Conservation (phyloP, 2,113 vertebrate genomes). For the Neogale vison region DNA sequence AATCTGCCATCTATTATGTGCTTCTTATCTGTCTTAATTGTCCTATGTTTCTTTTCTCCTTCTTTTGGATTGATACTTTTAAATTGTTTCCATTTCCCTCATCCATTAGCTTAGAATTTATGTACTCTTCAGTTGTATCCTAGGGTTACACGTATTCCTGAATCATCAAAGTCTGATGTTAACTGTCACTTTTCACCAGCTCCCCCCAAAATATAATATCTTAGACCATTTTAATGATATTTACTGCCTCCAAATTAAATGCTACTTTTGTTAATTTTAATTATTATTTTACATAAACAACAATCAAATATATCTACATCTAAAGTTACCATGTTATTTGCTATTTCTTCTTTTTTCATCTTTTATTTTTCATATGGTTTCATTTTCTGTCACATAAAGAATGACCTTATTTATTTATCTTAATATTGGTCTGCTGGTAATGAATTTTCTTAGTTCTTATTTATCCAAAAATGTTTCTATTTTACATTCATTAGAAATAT, state of each 20-base stretch:
- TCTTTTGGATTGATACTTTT: neutral
- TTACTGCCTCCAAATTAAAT: neutral
- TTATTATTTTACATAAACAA: neutral
- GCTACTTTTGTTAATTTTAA: neutral
- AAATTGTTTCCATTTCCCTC: neutral
- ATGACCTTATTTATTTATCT: neutral
- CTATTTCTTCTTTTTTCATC: neutral
- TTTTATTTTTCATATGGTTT: neutral
- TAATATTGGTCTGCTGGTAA: neutral
- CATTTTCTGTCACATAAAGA: neutral
- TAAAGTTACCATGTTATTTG: neutral
- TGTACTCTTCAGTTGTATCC: neutral
- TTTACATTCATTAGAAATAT: neutral
- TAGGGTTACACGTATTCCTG: neutral
- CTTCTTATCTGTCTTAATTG: neutral
- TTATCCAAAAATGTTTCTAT: neutral
- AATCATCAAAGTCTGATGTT: neutral
- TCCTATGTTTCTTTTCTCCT: neutral
- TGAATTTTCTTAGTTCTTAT: neutral
- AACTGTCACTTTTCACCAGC: neutral
- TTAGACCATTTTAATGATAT: neutral
- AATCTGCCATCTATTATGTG: neutral
- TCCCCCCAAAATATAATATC: neutral
- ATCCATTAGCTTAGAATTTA: neutral
- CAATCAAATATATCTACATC: neutral